phyloP scores from a whole-genome alignment of 1,140 invertebrate species.

The Harpegnathos saltator region DNA sequence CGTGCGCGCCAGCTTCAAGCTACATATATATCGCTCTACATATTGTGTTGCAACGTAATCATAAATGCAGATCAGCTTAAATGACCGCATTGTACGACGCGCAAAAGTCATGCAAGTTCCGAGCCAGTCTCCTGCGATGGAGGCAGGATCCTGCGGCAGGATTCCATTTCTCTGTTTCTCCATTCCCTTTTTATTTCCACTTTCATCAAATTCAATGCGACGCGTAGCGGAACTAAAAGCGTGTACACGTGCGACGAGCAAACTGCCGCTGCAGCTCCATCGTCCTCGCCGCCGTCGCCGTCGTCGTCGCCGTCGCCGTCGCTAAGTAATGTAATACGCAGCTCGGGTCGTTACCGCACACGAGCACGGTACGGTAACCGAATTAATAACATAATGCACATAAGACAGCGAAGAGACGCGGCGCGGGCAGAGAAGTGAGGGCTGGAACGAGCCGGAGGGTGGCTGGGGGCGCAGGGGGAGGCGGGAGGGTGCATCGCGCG shows the following conservation, averaged over 20 bases:
- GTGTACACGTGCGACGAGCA: conserved; percentile 5
- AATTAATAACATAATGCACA: conserved; percentile 41
- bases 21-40: too few relatives aligned
- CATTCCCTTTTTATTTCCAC: too few relatives aligned
- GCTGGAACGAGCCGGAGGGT: neutral
- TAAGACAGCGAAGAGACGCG: conserved; percentile 17
- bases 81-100: neutral
- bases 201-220: conserved; percentile 2
- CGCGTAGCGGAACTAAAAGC: neutral
- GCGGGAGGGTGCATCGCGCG: conserved; percentile 14
- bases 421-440: neutral
- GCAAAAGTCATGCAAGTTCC: conserved; percentile 5
- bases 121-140: too few relatives aligned
- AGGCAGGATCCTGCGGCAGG: too few relatives aligned
- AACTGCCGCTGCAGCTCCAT: neutral
- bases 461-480: neutral
- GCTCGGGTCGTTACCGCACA: neutral
- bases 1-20: too few relatives aligned
- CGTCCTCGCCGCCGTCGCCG: too few relatives aligned
- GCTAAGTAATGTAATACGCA: conserved; percentile 41
- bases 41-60: neutral
- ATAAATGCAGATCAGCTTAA: neutral
- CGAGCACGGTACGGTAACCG: neutral
- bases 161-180: too few relatives aligned
- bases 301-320: too few relatives aligned